phyloP scores from a whole-genome alignment of 2,797 vertebrate genomes.

The Triplophysa yarkandensis region DNA sequence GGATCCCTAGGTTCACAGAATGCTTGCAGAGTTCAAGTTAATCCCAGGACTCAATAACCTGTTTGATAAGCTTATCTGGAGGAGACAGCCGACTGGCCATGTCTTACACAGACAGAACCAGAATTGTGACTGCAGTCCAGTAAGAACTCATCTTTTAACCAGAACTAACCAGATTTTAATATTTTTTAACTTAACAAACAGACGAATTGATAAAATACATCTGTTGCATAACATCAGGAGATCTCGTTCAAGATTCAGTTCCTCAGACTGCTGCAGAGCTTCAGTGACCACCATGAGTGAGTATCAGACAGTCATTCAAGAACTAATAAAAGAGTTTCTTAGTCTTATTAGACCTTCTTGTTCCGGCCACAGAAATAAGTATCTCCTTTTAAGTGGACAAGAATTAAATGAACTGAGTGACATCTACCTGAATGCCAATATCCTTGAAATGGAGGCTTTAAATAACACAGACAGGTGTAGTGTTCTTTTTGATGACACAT shows the following conservation, averaged over 20 bases:
- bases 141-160: constrained; percentile 66
- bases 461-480: constrained; percentile 89
- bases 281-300: constrained; percentile 99
- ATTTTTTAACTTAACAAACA: too few relatives aligned
- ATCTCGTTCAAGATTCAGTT: constrained; percentile 99
- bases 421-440: constrained; percentile 96
- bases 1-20: constrained; percentile 88
- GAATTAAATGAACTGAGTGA: constrained; percentile 96
- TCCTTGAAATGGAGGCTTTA: constrained; percentile 96
- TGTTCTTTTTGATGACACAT: neutral
- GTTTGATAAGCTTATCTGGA: constrained; percentile 99
- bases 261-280: constrained; percentile 95
- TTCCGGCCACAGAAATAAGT: constrained; percentile 87
- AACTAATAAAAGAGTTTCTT: neutral
- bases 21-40: constrained; percentile 95
- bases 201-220: neutral
- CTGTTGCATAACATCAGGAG: constrained; percentile 75
- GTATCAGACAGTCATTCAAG: constrained; percentile 55
- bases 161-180: neutral
- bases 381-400: constrained; percentile 93
- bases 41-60: constrained; percentile 98
- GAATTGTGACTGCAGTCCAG: constrained; percentile 98
- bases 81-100: constrained; percentile 87
- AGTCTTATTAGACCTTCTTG: neutral
- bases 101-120: constrained; percentile 96